Base-by-base conservation (phyloP, 2,888 invertebrate species). In the Heliconius hortense region DNA sequence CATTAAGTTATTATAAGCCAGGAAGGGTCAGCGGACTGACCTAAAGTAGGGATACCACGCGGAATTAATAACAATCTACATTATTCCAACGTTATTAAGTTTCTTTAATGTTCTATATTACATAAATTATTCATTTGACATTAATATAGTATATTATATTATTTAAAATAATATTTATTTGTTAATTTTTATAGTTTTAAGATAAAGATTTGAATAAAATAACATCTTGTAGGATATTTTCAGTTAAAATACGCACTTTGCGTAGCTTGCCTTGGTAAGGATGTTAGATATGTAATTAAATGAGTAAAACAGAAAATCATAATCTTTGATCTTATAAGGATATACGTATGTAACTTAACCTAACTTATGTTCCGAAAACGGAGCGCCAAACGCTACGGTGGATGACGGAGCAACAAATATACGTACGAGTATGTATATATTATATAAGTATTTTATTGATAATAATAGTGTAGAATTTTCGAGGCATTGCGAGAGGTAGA, bases 1-100 rank as follows among this genome's bases (percentile, higher is more conserved):
- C 74, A 78, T 77, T 76, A 79, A 78, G 77, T 78, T 72, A 77
- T 73, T 73, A 72, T 71, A 64, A 75, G 59, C 69, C 62, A 26
- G 71, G 28, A 76, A 80, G 82, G 86, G 84, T 86, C 85, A 84
- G 70, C 77, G 53, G 76, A 69, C 68, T 69, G 74, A 76, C 76
- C 76, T 73, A 64, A 63, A 60, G 70, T 75, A 75, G 75, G 75
- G 75, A 18, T n/a, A 43, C 75, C 75, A 75, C 31, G 31, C 13
- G 1, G 15, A 56, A 69, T 31, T 31, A 56, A 69, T 69, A 31
- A 5, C 56, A 7, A 15, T 35, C 69, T 56, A 28, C 13, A 48
- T 67, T 7, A 43, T 67, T 43, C 26, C 26, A 2, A 35, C 10
- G 10, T 35, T 21, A 21, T 53, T 68, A 1, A 1, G 18, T 11